Base-by-base conservation (phyloP, 2,797 vertebrate species). In the Pyrocephalus nanus region DNA sequence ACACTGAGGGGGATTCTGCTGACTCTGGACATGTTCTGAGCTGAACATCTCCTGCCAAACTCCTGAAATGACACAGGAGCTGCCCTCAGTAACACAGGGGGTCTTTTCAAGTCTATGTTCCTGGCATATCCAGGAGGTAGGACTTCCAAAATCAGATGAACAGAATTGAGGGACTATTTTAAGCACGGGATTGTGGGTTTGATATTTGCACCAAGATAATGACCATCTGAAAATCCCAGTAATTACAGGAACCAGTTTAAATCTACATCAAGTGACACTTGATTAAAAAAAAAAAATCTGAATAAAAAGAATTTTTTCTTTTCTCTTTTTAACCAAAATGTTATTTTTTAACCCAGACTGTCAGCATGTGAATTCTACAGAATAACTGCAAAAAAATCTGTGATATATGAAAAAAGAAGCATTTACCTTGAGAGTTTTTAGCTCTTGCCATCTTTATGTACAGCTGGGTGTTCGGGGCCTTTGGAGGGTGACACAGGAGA, bases 121-220 rank as follows among this genome's bases (percentile, higher is more conserved):
- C 57, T 60, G 15, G 25, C 21, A 11, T 27, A 64, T 13, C 6
- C 26, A 21, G 11, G 9, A 19, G 6, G 4, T 0, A n/a, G 8
- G 20, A 19, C 42, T 50, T 91, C 27, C 11, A 58, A 55, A 80
- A 36, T 15, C 11, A 55, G 8, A 79, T 45, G 66, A 16, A 83
- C 4, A 5, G 18, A 65, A 20, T 2, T 3, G 2, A 79, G 11
- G 7, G 15, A 9, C 1, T 6, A 13, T 12, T 9, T 30, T 36
- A 4, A 71, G 12, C 42, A 10, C 14, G 2, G 54, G 23, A 60
- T 25, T 18, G 1, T 25, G 62, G 11, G 11, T 8, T 6, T 36
- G 20, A 51, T 51, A 32, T 6, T 61, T 5, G 15, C 13, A 88
- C 2, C 58, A 87, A 60, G 12, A 22, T 11, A 65, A 86, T 0